These are phyloP conservation scores for Fragum sueziense DNA, from an alignment of 2,888 invertebrate genomes.

Conservation along the genomic window DNA sequence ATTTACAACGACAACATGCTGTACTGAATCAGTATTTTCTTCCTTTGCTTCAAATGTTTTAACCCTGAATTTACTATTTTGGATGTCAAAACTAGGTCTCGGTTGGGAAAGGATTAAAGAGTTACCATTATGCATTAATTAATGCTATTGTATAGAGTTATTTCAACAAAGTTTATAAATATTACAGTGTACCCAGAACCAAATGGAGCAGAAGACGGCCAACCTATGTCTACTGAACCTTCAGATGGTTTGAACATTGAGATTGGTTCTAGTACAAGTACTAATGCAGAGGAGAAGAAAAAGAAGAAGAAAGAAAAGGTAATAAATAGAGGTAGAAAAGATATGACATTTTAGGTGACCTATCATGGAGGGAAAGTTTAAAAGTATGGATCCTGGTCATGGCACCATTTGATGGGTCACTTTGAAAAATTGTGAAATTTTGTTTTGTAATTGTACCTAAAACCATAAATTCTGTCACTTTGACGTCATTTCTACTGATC, in stretches of 20 bases:
- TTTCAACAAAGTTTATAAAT: not conserved
- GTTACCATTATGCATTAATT: not conserved
- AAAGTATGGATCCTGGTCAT: too few relatives aligned
- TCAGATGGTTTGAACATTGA: constrained; percentile 22
- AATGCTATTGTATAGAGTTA: not conserved
- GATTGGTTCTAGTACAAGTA: constrained; percentile 1
- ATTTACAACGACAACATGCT: not conserved
- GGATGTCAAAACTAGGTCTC: too few relatives aligned
- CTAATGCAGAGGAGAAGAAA: constrained; percentile 47
- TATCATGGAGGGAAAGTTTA: too few relatives aligned
- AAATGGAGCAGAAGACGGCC: constrained; percentile 15
- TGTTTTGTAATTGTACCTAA: too few relatives aligned
- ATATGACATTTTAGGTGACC: too few relatives aligned
- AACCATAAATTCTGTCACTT: too few relatives aligned
- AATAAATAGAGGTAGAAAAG: too few relatives aligned
- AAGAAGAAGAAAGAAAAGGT: constrained; percentile 63
- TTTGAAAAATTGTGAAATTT: too few relatives aligned
- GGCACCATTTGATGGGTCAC: too few relatives aligned
- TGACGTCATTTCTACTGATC: too few relatives aligned
- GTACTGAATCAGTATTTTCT: not conserved
- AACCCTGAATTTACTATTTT: too few relatives aligned
- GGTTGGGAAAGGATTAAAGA: not conserved
- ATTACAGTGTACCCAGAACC: constrained; percentile 15
- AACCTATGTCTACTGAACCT: constrained; percentile 39
- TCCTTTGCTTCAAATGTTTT: not conserved